Conservation (phyloP, 2,113 vertebrate genomes). For the Leptobrachium leishanense region DNA sequence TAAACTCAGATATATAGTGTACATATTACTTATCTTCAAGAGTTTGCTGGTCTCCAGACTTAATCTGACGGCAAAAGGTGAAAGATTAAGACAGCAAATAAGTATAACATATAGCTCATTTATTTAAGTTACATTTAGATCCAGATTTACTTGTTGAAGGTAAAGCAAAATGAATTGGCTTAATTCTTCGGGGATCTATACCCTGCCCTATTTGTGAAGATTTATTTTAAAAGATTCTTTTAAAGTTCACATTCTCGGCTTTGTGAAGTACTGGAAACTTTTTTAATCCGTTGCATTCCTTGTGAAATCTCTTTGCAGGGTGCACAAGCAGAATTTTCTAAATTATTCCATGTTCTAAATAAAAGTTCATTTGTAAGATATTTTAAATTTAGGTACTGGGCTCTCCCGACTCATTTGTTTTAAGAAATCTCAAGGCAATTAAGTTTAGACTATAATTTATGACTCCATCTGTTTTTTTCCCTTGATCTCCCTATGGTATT, state of each 20-base stretch:
- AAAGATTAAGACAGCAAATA: conserved; percentile 19
- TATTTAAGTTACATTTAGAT: conserved; percentile 21
- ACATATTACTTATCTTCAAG: conserved; percentile 15
- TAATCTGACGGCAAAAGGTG: conserved; percentile 23
- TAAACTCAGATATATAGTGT: conserved; percentile 32
- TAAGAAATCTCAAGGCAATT: conserved; percentile 10
- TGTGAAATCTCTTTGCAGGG: background rate
- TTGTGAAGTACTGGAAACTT: background rate
- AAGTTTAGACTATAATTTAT: conserved; percentile 19
- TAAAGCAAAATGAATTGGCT: conserved; percentile 6
- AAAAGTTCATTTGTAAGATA: background rate
- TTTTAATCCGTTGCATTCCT: background rate
- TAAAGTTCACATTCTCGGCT: background rate
- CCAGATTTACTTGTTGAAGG: background rate
- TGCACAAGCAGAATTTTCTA: background rate
- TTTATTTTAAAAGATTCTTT: conserved; percentile 11
- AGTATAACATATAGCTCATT: conserved; percentile 8
- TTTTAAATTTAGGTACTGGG: background rate
- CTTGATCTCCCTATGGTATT: conserved; percentile 4
- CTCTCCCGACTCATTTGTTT: conserved; percentile 17
- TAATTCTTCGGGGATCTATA: background rate
- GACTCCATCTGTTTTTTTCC: conserved; percentile 15
- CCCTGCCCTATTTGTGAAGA: background rate
- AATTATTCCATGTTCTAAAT: background rate
- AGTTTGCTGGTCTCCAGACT: conserved; percentile 14